Evolutionary conservation across 2,888 invertebrate species (phyloP).

Genomic region (Drosophila tanythrix): DNA sequence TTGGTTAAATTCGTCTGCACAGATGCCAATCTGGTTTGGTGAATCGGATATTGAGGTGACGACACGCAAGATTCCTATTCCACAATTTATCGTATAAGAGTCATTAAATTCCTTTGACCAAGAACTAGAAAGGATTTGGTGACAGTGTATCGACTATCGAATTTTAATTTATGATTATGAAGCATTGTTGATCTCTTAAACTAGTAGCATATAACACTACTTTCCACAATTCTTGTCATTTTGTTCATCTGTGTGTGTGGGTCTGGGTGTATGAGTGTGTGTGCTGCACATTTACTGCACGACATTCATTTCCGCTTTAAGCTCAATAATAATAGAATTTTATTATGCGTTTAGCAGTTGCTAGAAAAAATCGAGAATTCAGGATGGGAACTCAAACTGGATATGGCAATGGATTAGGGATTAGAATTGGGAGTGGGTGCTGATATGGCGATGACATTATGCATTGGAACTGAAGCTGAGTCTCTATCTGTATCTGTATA

Average conservation of each 20-base stretch:
- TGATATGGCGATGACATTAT: no score
- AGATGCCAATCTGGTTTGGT: background rate
- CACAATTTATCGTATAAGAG: background rate
- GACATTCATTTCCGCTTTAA: slow-evolving; percentile 67
- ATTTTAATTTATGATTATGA: no score
- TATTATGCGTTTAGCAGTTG: slow-evolving; percentile 74
- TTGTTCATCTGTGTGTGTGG: slow-evolving; percentile 10
- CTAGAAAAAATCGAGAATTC: slow-evolving; percentile 17
- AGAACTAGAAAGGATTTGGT: no score
- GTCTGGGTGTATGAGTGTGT: slow-evolving; percentile 6
- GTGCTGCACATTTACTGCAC: slow-evolving; percentile 46
- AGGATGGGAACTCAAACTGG: background rate
- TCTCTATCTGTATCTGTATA: no score
- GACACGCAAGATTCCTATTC: background rate
- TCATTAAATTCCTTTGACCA: no score
- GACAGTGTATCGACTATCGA: no score
- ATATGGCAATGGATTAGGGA: background rate
- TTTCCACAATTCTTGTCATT: background rate
- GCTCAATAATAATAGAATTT: slow-evolving; percentile 69
- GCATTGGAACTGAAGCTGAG: no score
- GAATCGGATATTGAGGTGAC: background rate
- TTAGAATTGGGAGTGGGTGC: background rate
- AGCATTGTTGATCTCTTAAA: no score
- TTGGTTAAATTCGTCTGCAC: background rate
- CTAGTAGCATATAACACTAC: no score